Evolutionary conservation across 2,113 vertebrate genomes (phyloP), one percentile per base, ranked within the genome.

Genomic region (Thomomys bottae): DNA sequence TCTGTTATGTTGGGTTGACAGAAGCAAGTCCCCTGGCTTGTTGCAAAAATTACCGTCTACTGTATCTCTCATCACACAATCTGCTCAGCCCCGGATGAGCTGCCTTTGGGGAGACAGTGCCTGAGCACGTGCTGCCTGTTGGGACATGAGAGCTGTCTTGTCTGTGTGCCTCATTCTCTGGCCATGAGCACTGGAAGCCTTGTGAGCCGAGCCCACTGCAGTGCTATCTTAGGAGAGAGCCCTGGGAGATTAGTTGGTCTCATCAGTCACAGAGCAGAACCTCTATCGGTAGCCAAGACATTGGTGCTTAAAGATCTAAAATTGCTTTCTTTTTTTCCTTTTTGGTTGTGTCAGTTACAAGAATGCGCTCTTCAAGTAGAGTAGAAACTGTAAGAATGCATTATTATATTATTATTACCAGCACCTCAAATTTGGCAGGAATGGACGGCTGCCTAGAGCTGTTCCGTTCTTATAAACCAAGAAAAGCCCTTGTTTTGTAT

Each of bases 101-200:
- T 14, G 30, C 23, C 49, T 78, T 70, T 14, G 59, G 38, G 66
- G 54, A 59, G 10, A 3, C 4, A 30, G 17, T 28, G 24, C 28
- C 49, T 17, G 73, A 21, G 26, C 0, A 8, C 4, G 3, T 30
- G 77, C 2, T 23, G 1, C 17, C n/a, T 26, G 30, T 64, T 63
- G 40, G 54, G 38, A 68, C 32, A 11, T 7, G 26, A 0, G 4
- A 0, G 36, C 7, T 9, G 8, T 4, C 36, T 38, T 30, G 2
- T 11, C 4, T 0, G 7, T 10, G 15, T 42, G 17, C 6, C 63
- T 30, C 10, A 1, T 11, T 1, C 6, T 11, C 2, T 26, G 17
- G 18, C 71, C 24, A 15, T 36, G 78, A 77, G 24, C 49, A 26
- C 21, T 30, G n/a, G 11, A 30, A 36, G 6, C 32, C 24, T 28